Base-by-base conservation (phyloP, 2,888 invertebrate genomes). In the Azorinus chamasolen region DNA sequence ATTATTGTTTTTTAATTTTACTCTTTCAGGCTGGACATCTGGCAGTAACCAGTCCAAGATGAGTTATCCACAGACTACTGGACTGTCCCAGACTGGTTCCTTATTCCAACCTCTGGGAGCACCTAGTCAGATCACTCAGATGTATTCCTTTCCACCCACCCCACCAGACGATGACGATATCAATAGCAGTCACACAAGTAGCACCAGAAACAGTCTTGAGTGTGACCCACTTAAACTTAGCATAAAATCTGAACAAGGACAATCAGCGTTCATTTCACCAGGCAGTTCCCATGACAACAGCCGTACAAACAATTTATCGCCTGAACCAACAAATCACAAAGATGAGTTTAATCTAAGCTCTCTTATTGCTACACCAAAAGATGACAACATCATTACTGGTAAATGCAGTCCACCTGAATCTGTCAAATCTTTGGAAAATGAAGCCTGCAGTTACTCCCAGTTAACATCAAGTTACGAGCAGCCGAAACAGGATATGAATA, bases 81-180 rank as follows among this genome's bases (percentile, higher is more conserved):
- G 32, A 10, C 32, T 32, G 32, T 6, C 32, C 32, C 32, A 32
- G 32, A 32, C 10, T 32, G 32, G 32, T 32, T 32, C 32, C 32
- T 10, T 32, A 32, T 10, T 32, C 32, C 32, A 4, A 32, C 4
- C 32, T 10, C 32, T 6, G 32, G 10, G 5, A 10, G 32, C 10
- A 32, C 32, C 32, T 10, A 32, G 32, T 32, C 54, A 41, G 22
- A 41, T 70, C 32, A 32, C 5, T 32, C 54, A 41, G 22, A 41
- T 70, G 55, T 61, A 70, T 50, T 64, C 55, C 43, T 76, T 80
- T 37, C 80, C 80, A 12, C 76, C 80, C 25, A 80, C 76, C 20
- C 80, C 80, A 37, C 80, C 80, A n/a, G 76, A 80, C 20, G 80
- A 76, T 20, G 75, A 75, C 48, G 66, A 72, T 18, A 46, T 61